phyloP scores from a whole-genome alignment of 2,113 vertebrate species.

The Thunnus thynnus region DNA sequence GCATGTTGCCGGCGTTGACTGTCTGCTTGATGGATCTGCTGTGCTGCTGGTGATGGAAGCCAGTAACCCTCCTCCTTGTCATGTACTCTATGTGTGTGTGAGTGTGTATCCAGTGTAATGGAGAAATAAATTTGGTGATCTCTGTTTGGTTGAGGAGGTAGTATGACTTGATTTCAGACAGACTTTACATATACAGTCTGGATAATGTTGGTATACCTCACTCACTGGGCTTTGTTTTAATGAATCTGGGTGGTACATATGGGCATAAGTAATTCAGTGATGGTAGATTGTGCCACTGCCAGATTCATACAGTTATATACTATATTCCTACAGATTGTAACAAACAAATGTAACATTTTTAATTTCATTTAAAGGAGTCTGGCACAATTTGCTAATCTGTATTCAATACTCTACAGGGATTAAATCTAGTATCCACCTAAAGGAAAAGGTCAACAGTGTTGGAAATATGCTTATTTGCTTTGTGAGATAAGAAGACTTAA shows the following conservation, averaged over 20 bases:
- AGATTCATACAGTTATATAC: too few relatives aligned
- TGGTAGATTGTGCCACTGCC: too few relatives aligned
- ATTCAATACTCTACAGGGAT: too few relatives aligned
- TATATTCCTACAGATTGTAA: too few relatives aligned
- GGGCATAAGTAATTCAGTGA: too few relatives aligned
- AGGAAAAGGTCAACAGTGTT: too few relatives aligned
- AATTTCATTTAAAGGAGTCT: too few relatives aligned
- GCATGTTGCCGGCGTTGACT: slow-evolving; percentile 36
- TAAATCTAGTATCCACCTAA: too few relatives aligned
- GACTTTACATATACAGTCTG: slow-evolving; percentile 35
- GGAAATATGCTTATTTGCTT: too few relatives aligned
- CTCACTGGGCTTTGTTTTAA: not conserved
- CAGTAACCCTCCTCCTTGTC: slow-evolving; percentile 7
- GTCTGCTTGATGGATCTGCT: slow-evolving; percentile 59
- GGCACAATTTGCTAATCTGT: too few relatives aligned
- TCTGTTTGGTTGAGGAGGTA: slow-evolving; percentile 3
- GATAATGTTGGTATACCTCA: not conserved
- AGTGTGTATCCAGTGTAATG: not conserved
- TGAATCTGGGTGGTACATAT: not conserved
- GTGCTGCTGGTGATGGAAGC: slow-evolving; percentile 29
- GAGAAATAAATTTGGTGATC: slow-evolving; percentile 18
- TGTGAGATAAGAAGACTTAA: too few relatives aligned
- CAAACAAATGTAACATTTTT: too few relatives aligned
- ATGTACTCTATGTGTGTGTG: slow-evolving; percentile 7
- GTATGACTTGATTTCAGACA: slow-evolving; percentile 19